Base-by-base conservation (phyloP, 2,888 invertebrate genomes). In the Merodon equestris region DNA sequence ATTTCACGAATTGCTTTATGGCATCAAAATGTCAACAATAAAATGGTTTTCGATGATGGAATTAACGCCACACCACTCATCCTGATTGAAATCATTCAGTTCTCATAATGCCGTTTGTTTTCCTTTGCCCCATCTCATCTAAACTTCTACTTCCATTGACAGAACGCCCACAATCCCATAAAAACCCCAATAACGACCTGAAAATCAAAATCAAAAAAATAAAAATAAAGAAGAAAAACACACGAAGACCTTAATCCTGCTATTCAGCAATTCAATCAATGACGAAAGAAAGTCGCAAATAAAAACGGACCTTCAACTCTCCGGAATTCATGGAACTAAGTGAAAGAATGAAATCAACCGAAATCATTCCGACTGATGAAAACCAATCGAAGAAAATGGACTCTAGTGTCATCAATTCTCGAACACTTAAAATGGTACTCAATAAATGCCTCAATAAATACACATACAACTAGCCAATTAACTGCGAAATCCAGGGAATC, bases 321-420 rank as follows among this genome's bases (percentile, higher is more conserved):
- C n/a, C n/a, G 27, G 2, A 2, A 27, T 27, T 17, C 56, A 50
- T 60, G 27, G 27, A 2, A 27, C 7, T 27, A 27, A 27, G 42
- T n/a, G 18, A 38, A 48, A 71, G 64, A 19, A 66, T 67, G 42
- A 77, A 67, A 56, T 57, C 66, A 51, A 77, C 51, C 51, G 36
- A 40, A 71, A 56, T 50, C 27, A 60, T 9, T 42, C 10, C 12
- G 54, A 54, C 67, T 63, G 63, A 72, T 77, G 77, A 77, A 77
- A 77, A 77, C 57, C 72, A 72, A 77, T 77, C 77, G 72, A 67
- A 57, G 61, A 67, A 67, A 77, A 77, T 77, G 77, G 67, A 72
- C 67, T 63, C 67, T 61, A 67, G 72, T 77, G 72, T 72, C 67
- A 72, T 77, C 67, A 77, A 72, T 67, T 68, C 44, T 57, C 36